phyloP scores from a whole-genome alignment of 2,113 vertebrate species.

The Rhodinocichla rosea region DNA sequence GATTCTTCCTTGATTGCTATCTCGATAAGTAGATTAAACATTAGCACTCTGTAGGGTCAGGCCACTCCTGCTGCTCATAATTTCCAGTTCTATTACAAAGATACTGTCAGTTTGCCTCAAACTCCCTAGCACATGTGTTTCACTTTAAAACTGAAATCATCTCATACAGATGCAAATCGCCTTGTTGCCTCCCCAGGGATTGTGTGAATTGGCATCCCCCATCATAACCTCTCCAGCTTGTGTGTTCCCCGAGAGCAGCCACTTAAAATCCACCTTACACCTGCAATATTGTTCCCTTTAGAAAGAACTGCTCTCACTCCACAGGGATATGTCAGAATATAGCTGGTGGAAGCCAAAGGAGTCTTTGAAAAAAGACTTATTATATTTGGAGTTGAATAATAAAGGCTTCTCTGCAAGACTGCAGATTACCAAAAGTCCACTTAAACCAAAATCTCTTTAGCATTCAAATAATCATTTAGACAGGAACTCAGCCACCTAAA shows the following conservation, averaged over 20 bases:
- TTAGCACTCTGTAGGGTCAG: not conserved
- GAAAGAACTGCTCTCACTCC: not conserved
- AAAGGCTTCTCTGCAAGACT: not conserved
- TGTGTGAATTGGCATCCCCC: not conserved
- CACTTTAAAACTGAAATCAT: constrained; percentile 1
- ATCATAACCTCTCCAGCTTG: not conserved
- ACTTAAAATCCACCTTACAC: not conserved
- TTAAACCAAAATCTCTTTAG: not conserved
- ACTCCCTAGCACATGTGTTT: not conserved
- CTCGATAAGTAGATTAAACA: not conserved
- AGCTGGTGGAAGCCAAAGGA: not conserved
- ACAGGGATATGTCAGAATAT: not conserved
- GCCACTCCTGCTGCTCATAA: not conserved
- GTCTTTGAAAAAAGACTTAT: not conserved
- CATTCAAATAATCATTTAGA: not conserved
- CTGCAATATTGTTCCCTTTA: not conserved
- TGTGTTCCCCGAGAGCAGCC: not conserved
- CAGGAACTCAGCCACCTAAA: constrained; percentile 1
- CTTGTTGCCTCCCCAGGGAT: not conserved
- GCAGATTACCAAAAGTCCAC: not conserved
- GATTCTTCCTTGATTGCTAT: not conserved
- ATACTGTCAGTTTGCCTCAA: not conserved
- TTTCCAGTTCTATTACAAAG: not conserved
- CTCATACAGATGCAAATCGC: not conserved
- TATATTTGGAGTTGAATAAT: not conserved